Evolutionary conservation across 2,888 invertebrate species (phyloP).

Genomic region (Ochropacha duplaris): DNA sequence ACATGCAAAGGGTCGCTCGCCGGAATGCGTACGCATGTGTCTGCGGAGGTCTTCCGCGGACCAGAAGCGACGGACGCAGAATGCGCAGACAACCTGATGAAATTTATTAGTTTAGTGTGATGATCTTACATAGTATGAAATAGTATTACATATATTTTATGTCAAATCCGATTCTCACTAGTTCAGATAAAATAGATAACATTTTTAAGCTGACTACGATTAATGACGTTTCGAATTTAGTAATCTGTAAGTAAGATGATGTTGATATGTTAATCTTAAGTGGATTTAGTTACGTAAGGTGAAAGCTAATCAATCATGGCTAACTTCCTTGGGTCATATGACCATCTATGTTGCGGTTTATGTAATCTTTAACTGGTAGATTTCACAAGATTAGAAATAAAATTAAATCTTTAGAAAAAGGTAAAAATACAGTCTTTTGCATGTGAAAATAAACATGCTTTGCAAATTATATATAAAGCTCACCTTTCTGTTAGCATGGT

Average conservation of each 20-base stretch:
- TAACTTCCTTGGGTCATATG: neutral
- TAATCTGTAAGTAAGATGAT: neutral
- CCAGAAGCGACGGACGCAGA: conserved; percentile 97
- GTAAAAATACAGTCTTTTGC: too few relatives aligned
- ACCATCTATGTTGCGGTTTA: neutral
- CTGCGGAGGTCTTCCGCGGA: conserved; percentile 96
- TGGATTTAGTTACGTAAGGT: neutral
- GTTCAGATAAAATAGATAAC: neutral
- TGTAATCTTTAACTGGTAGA: neutral
- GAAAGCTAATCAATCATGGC: neutral
- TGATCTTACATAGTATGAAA: neutral
- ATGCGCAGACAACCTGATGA: conserved; percentile 91
- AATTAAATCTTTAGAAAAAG: too few relatives aligned
- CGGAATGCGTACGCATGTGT: conserved; percentile 97
- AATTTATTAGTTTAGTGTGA: neutral
- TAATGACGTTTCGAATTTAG: neutral
- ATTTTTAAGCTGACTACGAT: neutral
- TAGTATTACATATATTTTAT: too few relatives aligned
- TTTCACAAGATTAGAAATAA: neutral
- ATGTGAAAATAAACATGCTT: too few relatives aligned
- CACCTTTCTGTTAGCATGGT: conserved; percentile 93
- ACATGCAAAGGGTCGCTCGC: conserved; percentile 95
- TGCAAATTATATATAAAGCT: conserved; percentile 19
- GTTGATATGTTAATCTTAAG: neutral
- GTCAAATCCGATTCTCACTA: neutral